phyloP scores from a whole-genome alignment of 2,888 invertebrate genomes.

The Helicoverpa assulta region DNA sequence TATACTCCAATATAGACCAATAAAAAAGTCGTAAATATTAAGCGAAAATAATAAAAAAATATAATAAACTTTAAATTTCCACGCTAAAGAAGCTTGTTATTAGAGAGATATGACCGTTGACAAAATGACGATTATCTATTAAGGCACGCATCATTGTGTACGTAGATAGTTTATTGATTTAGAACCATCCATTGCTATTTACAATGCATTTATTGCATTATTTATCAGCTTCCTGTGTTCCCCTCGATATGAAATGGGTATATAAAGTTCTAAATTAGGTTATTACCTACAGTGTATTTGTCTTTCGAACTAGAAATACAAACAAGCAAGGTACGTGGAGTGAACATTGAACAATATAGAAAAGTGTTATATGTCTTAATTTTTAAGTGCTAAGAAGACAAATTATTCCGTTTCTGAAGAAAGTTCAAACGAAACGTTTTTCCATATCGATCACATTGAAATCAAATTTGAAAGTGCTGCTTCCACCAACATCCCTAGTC shows the following conservation, averaged over 20 bases:
- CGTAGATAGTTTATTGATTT: not conserved
- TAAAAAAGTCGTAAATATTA: no score
- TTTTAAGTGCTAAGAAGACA: not conserved
- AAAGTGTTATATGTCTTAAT: not conserved
- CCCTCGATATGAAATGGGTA: conserved; percentile 38
- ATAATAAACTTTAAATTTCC: no score
- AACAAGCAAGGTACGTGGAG: conserved; percentile 17
- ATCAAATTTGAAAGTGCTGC: no score
- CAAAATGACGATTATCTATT: not conserved
- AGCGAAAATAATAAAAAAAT: no score
- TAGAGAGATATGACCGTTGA: not conserved
- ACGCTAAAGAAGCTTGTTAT: no score
- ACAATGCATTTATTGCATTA: conserved; percentile 35
- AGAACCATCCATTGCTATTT: conserved; percentile 5
- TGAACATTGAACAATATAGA: no score
- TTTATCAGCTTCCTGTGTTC: conserved; percentile 17
- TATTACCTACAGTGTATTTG: conserved; percentile 7
- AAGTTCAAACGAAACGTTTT: no score
- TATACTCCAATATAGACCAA: no score
- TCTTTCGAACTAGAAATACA: conserved; percentile 22
- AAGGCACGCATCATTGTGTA: no score
- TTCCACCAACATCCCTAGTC: no score
- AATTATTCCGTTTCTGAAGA: no score
- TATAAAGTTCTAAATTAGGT: conserved; percentile 18
- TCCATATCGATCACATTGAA: not conserved